phyloP scores from a whole-genome alignment of 2,888 invertebrate species.

The Erynnis tages region DNA sequence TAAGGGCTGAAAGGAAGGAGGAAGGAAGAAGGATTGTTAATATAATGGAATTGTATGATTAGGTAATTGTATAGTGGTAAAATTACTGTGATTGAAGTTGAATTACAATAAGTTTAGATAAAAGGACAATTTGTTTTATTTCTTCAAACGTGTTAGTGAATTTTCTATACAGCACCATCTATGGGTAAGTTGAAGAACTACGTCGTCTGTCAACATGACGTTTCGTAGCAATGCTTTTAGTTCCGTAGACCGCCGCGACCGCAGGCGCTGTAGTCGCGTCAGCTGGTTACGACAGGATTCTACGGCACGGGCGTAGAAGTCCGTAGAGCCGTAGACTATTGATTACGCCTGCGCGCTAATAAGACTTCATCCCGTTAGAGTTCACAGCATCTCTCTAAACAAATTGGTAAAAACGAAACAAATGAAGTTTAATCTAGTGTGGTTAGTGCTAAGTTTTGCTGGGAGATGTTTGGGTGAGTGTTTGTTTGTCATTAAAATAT shows the following conservation, averaged over 20 bases:
- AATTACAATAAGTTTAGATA: no score
- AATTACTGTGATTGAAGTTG: no score
- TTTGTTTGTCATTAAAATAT: neutral
- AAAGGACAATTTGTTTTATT: no score
- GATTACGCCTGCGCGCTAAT: conserved; percentile 67
- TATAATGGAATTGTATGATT: no score
- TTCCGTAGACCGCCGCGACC: no score
- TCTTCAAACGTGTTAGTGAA: no score
- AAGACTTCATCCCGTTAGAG: conserved; percentile 32
- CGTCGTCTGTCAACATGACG: no score
- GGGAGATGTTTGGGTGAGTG: conserved; percentile 58
- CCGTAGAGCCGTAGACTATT: conserved; percentile 48
- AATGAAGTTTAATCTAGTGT: conserved; percentile 57
- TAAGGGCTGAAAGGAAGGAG: no score
- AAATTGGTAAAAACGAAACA: conserved; percentile 19
- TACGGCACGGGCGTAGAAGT: conserved; percentile 35
- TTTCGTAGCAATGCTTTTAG: no score
- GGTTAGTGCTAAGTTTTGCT: conserved; percentile 47
- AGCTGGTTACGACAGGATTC: neutral
- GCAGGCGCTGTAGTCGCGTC: conserved; percentile 19
- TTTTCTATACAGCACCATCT: conserved; percentile 7
- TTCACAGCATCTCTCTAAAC: conserved; percentile 39
- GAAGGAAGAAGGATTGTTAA: no score
- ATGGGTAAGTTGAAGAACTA: no score
- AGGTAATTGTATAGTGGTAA: no score